These are phyloP conservation scores for Platorchestia sp. DNA, from an alignment of 1,140 invertebrate species.

Conservation along the genomic window DNA sequence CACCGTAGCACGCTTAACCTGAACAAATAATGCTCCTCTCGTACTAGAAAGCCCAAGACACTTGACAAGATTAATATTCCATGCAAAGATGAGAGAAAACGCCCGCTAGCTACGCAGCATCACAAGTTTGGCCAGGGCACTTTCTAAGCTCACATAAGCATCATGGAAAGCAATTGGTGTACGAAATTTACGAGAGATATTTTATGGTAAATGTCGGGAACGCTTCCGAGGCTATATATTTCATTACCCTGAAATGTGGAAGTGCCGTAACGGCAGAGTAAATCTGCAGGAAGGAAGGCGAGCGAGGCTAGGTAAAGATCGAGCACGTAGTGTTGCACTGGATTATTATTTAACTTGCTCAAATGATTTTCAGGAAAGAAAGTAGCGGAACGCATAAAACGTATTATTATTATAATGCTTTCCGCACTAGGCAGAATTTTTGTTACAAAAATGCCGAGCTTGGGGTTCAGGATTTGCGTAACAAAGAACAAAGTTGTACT, in stretches of 20 bases:
- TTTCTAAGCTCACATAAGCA: conserved; percentile 8
- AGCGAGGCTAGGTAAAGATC: neutral
- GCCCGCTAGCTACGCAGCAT: neutral
- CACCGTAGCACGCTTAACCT: neutral
- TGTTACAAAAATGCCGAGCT: neutral
- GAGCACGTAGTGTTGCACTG: neutral
- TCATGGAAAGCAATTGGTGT: neutral
- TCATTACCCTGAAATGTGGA: neutral
- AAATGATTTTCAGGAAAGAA: neutral
- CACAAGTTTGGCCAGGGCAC: neutral
- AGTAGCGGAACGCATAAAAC: no score
- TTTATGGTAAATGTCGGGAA: conserved; percentile 8
- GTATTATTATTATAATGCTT: neutral
- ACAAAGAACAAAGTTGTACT: neutral
- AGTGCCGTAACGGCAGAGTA: neutral
- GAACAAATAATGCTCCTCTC: neutral
- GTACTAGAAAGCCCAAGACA: neutral
- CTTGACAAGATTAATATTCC: neutral
- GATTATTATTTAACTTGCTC: neutral
- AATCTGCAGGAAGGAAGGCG: neutral
- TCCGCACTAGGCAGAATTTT: neutral
- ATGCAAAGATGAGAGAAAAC: neutral
- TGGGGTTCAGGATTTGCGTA: neutral
- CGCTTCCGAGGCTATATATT: neutral
- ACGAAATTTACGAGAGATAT: neutral